These are phyloP conservation scores for Drosophila sturtevanti DNA, from an alignment of 1,140 invertebrate species.

Conservation along the genomic window DNA sequence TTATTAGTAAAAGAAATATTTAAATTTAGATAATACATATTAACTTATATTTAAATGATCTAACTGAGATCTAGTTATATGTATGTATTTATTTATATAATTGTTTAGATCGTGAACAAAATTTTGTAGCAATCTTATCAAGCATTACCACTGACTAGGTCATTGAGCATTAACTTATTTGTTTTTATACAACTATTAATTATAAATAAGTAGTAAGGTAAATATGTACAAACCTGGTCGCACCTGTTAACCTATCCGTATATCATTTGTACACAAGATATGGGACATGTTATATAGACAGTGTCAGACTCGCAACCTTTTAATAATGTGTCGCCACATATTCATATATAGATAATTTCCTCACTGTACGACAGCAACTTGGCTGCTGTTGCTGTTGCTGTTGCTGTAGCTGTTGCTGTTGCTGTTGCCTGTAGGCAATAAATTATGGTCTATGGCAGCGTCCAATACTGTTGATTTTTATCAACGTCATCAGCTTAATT, in stretches of 20 bases:
- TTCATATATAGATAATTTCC: conserved; percentile 67
- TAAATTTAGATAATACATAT: no score
- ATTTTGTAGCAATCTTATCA: background rate
- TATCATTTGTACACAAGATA: conserved; percentile 33
- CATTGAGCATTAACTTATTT: conserved; percentile 15
- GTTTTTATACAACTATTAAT: conserved; percentile 34
- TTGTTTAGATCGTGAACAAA: no score
- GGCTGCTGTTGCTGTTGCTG: conserved; percentile 18
- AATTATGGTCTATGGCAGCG: conserved; percentile 59
- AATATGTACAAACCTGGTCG: conserved; percentile 32
- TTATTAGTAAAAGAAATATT: no score
- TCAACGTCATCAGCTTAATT: conserved; percentile 81
- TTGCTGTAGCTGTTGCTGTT: no score
- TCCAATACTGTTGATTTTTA: conserved; percentile 71
- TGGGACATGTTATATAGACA: conserved; percentile 45
- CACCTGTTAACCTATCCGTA: conserved; percentile 43
- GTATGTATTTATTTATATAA: no score
- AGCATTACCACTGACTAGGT: conserved; percentile 5
- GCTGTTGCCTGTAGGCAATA: conserved; percentile 49
- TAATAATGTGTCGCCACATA: conserved; percentile 69
- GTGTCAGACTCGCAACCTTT: conserved; percentile 50
- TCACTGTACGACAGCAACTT: conserved; percentile 30
- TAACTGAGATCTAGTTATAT: no score
- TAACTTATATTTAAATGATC: no score
- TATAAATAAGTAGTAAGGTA: conserved; percentile 35